Percentiles rank a stretch among this genome's conserved stretches.
Evolutionary conservation across 1,140 invertebrate genomes (phyloP).

Genomic region (Pseudoatta argentina): DNA sequence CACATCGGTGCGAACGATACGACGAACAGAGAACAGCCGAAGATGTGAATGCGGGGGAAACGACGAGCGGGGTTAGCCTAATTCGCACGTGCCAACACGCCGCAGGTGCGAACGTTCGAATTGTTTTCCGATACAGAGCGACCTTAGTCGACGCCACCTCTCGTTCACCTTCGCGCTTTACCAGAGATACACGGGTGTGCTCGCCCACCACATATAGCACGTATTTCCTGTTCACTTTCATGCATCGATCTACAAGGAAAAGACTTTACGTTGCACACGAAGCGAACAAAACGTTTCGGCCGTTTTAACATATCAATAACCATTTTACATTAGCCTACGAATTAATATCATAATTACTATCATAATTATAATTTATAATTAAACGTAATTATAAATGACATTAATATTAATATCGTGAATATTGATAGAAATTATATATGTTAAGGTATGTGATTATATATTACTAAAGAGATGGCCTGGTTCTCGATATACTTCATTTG

Average conservation of each 20-base stretch:
- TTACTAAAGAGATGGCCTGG: neutral
- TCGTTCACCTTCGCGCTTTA: slow-evolving; percentile 47
- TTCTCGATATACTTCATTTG: neutral
- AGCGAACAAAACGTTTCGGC: neutral
- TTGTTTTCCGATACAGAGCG: slow-evolving; percentile 79
- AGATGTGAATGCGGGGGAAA: slow-evolving; percentile 26
- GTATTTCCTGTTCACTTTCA: slow-evolving; percentile 14
- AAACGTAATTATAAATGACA: slow-evolving; percentile 12
- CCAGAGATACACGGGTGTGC: slow-evolving; percentile 3
- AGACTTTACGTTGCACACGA: slow-evolving; percentile 1
- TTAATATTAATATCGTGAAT: slow-evolving; percentile 35
- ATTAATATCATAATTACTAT: slow-evolving; percentile 35
- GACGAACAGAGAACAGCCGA: slow-evolving; percentile 39
- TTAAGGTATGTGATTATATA: slow-evolving; percentile 2
- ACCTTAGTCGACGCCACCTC: slow-evolving; percentile 33
- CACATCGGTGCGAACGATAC: neutral
- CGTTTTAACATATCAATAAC: neutral
- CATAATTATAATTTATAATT: slow-evolving; percentile 21
- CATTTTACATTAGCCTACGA: slow-evolving; percentile 8
- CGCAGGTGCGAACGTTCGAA: slow-evolving; percentile 74
- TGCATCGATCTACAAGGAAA: slow-evolving; percentile 35
- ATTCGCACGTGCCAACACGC: slow-evolving; percentile 62
- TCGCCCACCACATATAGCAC: neutral
- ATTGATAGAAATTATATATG: slow-evolving; percentile 2
- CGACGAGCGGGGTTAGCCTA: slow-evolving; percentile 33